Evolutionary conservation across 2,113 vertebrate genomes (phyloP).

Genomic region (Gobio gobio): DNA sequence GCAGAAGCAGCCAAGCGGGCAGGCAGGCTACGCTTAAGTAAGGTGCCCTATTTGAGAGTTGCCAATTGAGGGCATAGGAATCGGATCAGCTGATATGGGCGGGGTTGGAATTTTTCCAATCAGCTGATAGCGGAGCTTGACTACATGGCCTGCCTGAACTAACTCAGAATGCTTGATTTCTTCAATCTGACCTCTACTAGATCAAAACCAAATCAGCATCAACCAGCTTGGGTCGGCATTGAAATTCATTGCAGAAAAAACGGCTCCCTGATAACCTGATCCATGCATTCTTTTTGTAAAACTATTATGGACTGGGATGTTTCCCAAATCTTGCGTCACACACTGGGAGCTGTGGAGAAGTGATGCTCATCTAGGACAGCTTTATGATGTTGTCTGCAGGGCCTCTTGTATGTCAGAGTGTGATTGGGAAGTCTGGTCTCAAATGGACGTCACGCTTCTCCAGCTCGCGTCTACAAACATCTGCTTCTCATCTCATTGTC

Average conservation of each 20-base stretch:
- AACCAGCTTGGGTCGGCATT: no score
- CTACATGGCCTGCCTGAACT: no score
- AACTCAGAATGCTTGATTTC: no score
- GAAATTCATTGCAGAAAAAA: neutral
- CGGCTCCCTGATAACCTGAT: neutral
- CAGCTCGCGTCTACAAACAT: slow-evolving; percentile 34
- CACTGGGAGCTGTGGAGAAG: neutral
- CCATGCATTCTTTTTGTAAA: neutral
- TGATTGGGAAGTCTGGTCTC: slow-evolving; percentile 1
- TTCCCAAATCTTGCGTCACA: slow-evolving; percentile 4
- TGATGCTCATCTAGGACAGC: neutral
- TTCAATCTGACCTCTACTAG: neutral
- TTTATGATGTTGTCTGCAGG: slow-evolving; percentile 24
- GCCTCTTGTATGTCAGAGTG: neutral
- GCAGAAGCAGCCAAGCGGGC: no score
- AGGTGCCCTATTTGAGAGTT: no score
- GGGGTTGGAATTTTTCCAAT: no score
- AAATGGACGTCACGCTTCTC: slow-evolving; percentile 14
- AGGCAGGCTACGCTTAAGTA: no score
- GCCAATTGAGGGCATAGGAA: no score
- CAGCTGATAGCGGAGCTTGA: no score
- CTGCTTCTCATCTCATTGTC: slow-evolving; percentile 40
- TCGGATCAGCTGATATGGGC: no score
- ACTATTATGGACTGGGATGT: neutral
- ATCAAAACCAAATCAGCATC: neutral